phyloP scores from a whole-genome alignment of 2,797 vertebrate species.

The Syndactyla subalaris region DNA sequence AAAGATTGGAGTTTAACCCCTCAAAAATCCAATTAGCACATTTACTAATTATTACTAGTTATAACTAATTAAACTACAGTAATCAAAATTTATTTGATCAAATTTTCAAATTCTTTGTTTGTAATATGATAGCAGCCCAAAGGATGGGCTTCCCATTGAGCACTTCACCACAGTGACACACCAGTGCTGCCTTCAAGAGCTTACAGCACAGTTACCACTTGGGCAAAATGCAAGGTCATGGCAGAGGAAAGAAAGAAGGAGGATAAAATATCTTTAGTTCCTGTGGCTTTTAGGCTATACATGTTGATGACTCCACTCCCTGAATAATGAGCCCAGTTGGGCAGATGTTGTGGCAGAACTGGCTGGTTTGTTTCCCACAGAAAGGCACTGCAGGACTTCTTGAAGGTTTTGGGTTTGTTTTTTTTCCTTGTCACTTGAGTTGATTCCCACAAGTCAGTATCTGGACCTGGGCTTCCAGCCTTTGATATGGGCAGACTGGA shows the following conservation, averaged over 20 bases:
- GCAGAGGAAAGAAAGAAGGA: neutral
- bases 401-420: neutral
- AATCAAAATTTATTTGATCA: slow-evolving; percentile 48
- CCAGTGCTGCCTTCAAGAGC: neutral
- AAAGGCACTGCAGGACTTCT: neutral
- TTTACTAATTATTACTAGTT: slow-evolving; percentile 61
- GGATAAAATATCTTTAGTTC: neutral
- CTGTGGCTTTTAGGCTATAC: neutral
- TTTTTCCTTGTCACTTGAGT: neutral
- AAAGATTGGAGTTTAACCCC: slow-evolving; percentile 4
- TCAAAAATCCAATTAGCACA: slow-evolving; percentile 56
- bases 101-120: neutral
- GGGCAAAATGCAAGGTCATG: neutral
- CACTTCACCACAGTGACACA: neutral
- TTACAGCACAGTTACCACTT: accelerated
- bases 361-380: accelerated
- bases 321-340: neutral
- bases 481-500: accelerated
- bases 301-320: neutral
- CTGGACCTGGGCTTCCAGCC: neutral
- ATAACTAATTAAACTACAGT: slow-evolving; percentile 64
- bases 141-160: neutral
- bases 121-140: neutral
- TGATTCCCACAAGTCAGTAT: neutral
- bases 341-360: neutral